Evolutionary conservation across 2,888 invertebrate genomes (phyloP), one percentile per base, ranked within the genome.

Genomic region (Euplexia lucipara): DNA sequence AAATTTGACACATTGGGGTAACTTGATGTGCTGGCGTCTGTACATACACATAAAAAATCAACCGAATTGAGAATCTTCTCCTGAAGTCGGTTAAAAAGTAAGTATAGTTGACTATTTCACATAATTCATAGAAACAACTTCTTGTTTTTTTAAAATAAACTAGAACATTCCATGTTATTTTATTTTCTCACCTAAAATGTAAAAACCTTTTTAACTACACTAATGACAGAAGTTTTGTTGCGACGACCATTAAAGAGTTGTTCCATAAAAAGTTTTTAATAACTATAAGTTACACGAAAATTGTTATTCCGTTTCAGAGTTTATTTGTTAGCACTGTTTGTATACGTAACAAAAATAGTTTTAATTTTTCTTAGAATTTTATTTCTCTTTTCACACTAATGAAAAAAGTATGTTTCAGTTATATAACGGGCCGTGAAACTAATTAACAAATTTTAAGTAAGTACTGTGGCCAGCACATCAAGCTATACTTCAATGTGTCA

Each of bases 221-320:
- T 53, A 70, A 65, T 54, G 53, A 32, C 30, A 9, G 20, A 70
- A 54, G 32, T 66, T 66, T 59, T 32, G 7, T 54, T 39, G 14
- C 14, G 9, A 34, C 14, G 9, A 34, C 20, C 9, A 32, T 58
- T 42, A 34, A 37, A 54, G 57, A 32, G 12, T 69, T 44, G 20
- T 48, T 20, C 26, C 2, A 14, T 34, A 8, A 41, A 64, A 48
- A 44, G 22, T 30, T 56, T 67, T 45, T 32, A 32, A 22, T 20
- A 30, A 16, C 35, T n/a, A n/a, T n/a, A n/a, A n/a, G n/a, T n/a
- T n/a, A 35, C 18, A 14, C 10, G 16, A 20, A 63, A 45, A 45
- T 1, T 8, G 4, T 22, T 16, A 2, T 14, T 9, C 8, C 20
- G 0, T 5, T 34, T 18, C 18, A n/a, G 10, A 16, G 5, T 22